Evolutionary conservation across 1,140 invertebrate species (phyloP).

Genomic region (Aphis gossypii): DNA sequence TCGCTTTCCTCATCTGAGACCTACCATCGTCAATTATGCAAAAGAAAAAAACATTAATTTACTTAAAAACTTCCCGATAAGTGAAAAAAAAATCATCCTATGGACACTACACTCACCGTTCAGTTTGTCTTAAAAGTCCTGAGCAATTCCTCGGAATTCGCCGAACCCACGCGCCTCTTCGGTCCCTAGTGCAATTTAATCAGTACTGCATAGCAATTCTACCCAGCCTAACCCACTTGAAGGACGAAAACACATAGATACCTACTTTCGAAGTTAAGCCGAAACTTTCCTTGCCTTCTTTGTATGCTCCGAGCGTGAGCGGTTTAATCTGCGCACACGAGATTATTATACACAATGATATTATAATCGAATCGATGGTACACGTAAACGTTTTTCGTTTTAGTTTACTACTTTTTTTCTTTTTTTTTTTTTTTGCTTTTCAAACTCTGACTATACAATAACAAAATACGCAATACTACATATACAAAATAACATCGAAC

Average conservation of each 20-base stretch:
- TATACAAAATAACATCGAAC: background rate
- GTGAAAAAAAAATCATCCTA: background rate
- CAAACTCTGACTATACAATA: background rate
- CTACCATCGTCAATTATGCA: background rate
- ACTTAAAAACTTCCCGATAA: background rate
- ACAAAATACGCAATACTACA: background rate
- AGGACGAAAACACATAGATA: background rate
- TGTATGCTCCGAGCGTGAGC: background rate
- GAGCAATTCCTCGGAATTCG: background rate
- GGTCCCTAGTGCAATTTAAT: background rate
- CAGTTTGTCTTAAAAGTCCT: background rate
- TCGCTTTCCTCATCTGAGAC: background rate
- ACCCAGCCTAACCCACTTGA: background rate
- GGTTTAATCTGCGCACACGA: background rate
- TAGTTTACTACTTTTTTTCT: background rate
- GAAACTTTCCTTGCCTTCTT: constrained; percentile 5
- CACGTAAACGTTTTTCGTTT: background rate
- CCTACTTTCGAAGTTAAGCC: background rate
- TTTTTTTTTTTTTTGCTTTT: background rate
- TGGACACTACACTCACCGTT: background rate
- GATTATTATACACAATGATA: background rate
- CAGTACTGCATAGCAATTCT: background rate
- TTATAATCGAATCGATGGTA: background rate
- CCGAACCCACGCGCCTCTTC: background rate
- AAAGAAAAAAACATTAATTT: no score